Conservation (phyloP, 1,140 invertebrate species). For the Contarinia nasturtii region DNA sequence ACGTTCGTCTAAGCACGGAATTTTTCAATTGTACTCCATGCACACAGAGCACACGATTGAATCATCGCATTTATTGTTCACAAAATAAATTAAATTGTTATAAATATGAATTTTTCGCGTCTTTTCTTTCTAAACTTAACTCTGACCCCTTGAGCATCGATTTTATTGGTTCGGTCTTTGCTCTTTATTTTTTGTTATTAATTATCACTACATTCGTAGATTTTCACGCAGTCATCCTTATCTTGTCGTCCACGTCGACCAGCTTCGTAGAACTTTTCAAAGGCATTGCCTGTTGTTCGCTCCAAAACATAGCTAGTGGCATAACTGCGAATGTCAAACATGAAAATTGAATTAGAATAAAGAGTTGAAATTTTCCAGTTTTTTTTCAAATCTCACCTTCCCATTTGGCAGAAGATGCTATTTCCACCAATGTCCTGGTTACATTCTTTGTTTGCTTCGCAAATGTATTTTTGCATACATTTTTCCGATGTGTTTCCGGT, state of each 20-base stretch:
- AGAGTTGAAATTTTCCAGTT: background rate
- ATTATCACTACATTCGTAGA: constrained; percentile 75
- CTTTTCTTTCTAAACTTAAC: too few species aligned
- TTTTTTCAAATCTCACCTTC: constrained; percentile 51
- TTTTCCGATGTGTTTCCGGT: constrained; percentile 59
- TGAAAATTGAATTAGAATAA: too few species aligned
- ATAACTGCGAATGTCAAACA: constrained; percentile 36
- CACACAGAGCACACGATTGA: too few species aligned
- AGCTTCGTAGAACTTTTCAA: constrained; percentile 65
- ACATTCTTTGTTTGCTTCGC: constrained; percentile 75
- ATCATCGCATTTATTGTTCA: too few species aligned
- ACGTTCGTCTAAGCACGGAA: too few species aligned
- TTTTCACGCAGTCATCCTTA: constrained; percentile 51
- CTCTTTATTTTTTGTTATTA: constrained; percentile 26
- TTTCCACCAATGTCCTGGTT: constrained; percentile 61
- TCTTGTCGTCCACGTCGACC: constrained; percentile 63
- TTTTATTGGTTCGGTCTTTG: too few species aligned
- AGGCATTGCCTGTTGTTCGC: constrained; percentile 46
- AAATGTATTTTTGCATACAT: constrained; percentile 64
- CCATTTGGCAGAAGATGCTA: constrained; percentile 76
- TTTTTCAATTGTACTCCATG: too few species aligned
- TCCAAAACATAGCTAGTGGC: constrained; percentile 68
- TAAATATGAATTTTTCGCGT: too few species aligned
- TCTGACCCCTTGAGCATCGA: too few species aligned
- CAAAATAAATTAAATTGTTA: too few species aligned